These are phyloP conservation scores for Halocynthia aurantium DNA, from an alignment of 23 tunicate species.

Conservation along the genomic window DNA sequence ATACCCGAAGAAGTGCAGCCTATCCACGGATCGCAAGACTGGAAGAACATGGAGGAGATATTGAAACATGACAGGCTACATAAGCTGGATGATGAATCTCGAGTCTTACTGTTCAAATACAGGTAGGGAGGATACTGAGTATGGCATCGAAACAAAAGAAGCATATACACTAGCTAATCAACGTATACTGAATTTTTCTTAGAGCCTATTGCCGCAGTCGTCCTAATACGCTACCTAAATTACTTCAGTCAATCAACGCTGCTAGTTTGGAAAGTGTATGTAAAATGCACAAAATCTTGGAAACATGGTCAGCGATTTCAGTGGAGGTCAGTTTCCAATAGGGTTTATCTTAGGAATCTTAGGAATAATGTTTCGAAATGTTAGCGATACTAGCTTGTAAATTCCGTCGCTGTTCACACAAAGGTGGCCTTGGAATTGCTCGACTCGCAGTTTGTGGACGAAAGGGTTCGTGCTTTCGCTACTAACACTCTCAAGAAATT, in stretches of 20 bases:
- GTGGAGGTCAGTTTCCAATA: conserved; percentile 42
- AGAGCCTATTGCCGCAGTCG: conserved; percentile 57
- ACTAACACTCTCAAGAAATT: conserved; percentile 55
- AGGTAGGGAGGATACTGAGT: conserved; percentile 23
- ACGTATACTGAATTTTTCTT: not conserved
- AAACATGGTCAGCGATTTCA: conserved; percentile 59
- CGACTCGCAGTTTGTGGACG: conserved; percentile 65
- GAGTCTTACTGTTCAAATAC: conserved; percentile 47
- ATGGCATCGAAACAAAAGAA: not conserved
- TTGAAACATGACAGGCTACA: conserved; percentile 54
- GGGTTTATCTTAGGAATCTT: no score
- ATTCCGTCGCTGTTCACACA: not conserved
- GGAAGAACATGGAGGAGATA: conserved; percentile 67
- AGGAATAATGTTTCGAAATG: no score
- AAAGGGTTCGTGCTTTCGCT: conserved; percentile 75
- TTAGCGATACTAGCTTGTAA: no score
- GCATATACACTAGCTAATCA: not conserved
- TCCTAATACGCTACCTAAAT: conserved; percentile 63
- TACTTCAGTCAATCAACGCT: conserved; percentile 60
- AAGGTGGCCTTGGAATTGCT: conserved; percentile 83
- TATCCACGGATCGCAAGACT: conserved; percentile 57
- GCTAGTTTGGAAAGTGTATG: conserved; percentile 66
- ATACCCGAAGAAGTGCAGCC: conserved; percentile 36
- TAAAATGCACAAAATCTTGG: conserved; percentile 43
- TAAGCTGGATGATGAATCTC: conserved; percentile 31